A percentile compares a stretch with the other conserved stretches of the same genome.
Conservation (phyloP, 2,888 invertebrate species). For the Salticus scenicus region DNA sequence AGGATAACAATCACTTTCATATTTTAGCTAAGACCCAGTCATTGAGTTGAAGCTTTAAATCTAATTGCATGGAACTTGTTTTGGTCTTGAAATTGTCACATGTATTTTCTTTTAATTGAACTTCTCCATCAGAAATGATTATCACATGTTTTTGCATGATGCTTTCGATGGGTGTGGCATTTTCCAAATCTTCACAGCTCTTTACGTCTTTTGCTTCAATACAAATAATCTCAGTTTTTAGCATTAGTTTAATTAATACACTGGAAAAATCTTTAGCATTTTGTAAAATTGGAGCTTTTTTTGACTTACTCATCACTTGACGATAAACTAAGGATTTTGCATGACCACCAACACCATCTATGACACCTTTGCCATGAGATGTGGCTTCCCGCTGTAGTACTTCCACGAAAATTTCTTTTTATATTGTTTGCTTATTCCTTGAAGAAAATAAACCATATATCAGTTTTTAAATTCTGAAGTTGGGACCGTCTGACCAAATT, state of each 20-base stretch:
- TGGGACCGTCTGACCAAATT: background rate
- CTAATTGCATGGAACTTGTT: no score
- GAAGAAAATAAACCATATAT: background rate
- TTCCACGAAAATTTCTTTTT: background rate
- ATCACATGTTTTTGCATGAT: no score
- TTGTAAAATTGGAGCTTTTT: background rate
- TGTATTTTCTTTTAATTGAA: no score
- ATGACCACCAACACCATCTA: slow-evolving; percentile 19
- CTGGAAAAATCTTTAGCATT: background rate
- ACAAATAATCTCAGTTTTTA: no score
- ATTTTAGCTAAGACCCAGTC: no score
- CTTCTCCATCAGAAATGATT: no score
- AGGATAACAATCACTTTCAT: no score
- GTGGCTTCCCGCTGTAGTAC: background rate
- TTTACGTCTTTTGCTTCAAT: no score
- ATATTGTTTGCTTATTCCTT: background rate
- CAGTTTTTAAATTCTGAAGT: background rate
- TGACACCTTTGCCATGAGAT: slow-evolving; percentile 1
- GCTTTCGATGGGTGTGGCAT: no score
- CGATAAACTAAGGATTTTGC: background rate
- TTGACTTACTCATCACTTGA: background rate
- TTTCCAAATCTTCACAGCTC: no score
- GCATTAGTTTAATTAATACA: background rate
- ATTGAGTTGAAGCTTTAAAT: no score
- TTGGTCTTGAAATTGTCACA: no score